phyloP scores from a whole-genome alignment of 1,140 invertebrate species.

The Bradynema listronoti region DNA sequence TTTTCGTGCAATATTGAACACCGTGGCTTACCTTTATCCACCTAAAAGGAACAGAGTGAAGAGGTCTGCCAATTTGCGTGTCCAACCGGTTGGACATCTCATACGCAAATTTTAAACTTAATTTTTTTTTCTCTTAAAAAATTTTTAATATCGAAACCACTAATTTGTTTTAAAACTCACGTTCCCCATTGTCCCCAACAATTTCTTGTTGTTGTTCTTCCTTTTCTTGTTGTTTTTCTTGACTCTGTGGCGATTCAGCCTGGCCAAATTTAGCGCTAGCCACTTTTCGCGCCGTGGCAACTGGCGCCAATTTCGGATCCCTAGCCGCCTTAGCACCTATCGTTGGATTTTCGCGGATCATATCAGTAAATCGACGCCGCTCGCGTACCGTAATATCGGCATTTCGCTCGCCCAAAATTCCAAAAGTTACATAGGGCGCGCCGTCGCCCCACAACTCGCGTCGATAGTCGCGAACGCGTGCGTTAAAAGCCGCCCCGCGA shows the following conservation, averaged over 20 bases:
- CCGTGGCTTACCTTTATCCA: too few relatives aligned
- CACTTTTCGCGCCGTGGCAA: slow-evolving; percentile 34
- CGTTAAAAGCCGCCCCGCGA: slow-evolving; percentile 78
- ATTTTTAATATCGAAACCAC: too few relatives aligned
- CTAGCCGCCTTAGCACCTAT: slow-evolving; percentile 37
- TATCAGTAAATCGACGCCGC: slow-evolving; percentile 46
- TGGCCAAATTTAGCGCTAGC: slow-evolving; percentile 35
- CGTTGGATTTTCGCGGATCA: slow-evolving; percentile 37
- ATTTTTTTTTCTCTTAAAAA: too few relatives aligned
- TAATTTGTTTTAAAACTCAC: too few relatives aligned
- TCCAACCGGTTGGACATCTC: too few relatives aligned
- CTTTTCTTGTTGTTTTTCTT: slow-evolving; percentile 47
- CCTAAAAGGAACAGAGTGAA: too few relatives aligned
- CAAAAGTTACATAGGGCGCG: slow-evolving; percentile 47
- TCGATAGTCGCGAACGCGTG: slow-evolving; percentile 54
- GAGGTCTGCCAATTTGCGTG: too few relatives aligned
- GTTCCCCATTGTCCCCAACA: too few relatives aligned
- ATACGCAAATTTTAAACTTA: too few relatives aligned
- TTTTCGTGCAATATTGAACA: too few relatives aligned
- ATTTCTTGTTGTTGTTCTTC: too few relatives aligned
- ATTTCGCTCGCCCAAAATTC: slow-evolving; percentile 50
- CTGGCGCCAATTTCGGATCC: slow-evolving; percentile 20
- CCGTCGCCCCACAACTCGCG: slow-evolving; percentile 53
- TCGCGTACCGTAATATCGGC: slow-evolving; percentile 53
- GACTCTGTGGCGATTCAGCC: slow-evolving; percentile 49